Conservation (phyloP, 1,140 invertebrate species). For the Amyelois transitella region DNA sequence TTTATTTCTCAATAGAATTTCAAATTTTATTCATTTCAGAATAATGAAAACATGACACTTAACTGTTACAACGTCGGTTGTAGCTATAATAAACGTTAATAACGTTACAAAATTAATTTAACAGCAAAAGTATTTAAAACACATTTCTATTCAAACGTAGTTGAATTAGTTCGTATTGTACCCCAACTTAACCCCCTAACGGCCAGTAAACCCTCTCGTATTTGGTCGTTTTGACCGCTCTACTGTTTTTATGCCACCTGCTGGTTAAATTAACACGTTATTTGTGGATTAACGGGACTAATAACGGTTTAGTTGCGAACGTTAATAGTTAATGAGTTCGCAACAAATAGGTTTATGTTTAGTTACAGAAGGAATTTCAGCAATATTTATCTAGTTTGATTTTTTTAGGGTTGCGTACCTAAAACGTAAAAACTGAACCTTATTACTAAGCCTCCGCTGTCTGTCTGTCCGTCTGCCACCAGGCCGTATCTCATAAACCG, state of each 20-base stretch:
- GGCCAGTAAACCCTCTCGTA: constrained; percentile 34
- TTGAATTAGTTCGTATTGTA: constrained; percentile 8
- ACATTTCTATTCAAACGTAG: constrained; percentile 1
- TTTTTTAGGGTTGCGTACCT: no score
- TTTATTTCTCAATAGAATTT: no score
- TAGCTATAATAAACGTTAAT: neutral
- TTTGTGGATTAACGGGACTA: constrained; percentile 28
- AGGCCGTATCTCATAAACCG: no score
- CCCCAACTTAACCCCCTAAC: constrained; percentile 14
- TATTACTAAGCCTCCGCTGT: no score
- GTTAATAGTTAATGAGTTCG: no score
- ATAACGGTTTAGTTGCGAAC: no score
- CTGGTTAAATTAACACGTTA: constrained; percentile 30
- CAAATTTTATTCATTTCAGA: no score
- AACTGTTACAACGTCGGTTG: neutral
- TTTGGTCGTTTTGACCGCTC: constrained; percentile 1
- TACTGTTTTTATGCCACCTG: constrained; percentile 38
- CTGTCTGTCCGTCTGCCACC: no score
- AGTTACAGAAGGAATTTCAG: no score
- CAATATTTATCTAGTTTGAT: no score
- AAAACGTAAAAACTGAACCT: no score
- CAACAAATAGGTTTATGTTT: no score
- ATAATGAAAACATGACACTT: neutral
- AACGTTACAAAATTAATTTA: neutral
- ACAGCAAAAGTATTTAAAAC: neutral